Conservation (phyloP, 2,113 vertebrate species). For the Corythoichthys intestinalis region DNA sequence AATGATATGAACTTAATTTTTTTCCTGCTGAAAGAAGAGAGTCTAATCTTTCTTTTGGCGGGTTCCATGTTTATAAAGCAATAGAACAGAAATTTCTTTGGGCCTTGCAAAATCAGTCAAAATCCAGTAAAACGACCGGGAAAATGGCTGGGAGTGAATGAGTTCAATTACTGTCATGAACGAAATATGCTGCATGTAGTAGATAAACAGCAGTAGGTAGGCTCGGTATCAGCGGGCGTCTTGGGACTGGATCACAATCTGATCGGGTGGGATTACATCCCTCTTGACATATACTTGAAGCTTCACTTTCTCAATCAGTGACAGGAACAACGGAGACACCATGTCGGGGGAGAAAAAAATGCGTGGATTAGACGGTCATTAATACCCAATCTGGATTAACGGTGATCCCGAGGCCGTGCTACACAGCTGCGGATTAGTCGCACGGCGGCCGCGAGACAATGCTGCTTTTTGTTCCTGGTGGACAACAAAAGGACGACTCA, state of each 20-base stretch:
- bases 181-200: slow-evolving; percentile 52
- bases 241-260: slow-evolving; percentile 20
- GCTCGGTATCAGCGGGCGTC: slow-evolving; percentile 1
- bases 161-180: slow-evolving; percentile 44
- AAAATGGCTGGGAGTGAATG: too few relatives aligned
- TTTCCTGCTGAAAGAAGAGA: too few relatives aligned
- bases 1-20: too few relatives aligned
- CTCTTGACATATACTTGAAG: slow-evolving; percentile 32
- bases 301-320: slow-evolving; percentile 25
- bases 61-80: too few relatives aligned
- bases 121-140: too few relatives aligned
- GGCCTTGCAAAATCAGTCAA: too few relatives aligned
- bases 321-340: slow-evolving; percentile 40
- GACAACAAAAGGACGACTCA: slow-evolving; percentile 65
- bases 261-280: slow-evolving; percentile 39
- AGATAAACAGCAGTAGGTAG: slow-evolving; percentile 50
- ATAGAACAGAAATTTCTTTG: too few relatives aligned
- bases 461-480: slow-evolving; percentile 63
- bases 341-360: slow-evolving; percentile 49
- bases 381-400: slow-evolving; percentile 72
- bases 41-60: too few relatives aligned
- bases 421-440: slow-evolving; percentile 58
- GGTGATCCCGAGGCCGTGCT: slow-evolving; percentile 59
- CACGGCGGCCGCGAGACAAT: slow-evolving; percentile 63
- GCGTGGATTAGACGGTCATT: slow-evolving; percentile 62